Conservation (phyloP, 2,113 vertebrate species). For the Gopherus evgoodei region DNA sequence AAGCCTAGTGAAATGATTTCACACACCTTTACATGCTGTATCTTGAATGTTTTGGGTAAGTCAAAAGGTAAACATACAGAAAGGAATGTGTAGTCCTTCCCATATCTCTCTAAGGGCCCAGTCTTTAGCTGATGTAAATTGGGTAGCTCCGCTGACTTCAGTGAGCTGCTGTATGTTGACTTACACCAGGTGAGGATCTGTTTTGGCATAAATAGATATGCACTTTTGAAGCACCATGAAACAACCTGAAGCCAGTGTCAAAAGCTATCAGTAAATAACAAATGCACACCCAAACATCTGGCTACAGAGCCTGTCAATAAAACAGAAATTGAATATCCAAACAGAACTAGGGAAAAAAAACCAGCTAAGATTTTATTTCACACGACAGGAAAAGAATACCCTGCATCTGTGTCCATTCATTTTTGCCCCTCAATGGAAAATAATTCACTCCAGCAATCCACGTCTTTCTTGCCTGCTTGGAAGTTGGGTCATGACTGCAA, state of each 20-base stretch:
- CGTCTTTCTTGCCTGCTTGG: slow-evolving; percentile 37
- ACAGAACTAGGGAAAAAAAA: background rate
- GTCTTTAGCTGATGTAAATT: background rate
- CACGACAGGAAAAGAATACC: slow-evolving; percentile 57
- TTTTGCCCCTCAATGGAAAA: slow-evolving; percentile 30
- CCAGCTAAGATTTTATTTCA: background rate
- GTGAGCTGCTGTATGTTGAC: background rate
- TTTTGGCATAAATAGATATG: background rate
- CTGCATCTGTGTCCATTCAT: background rate
- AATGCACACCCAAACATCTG: rapidly evolving
- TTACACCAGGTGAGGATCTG: background rate
- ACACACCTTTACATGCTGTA: background rate
- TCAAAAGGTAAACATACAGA: background rate
- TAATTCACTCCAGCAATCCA: background rate
- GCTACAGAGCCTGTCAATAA: background rate
- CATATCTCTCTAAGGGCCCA: rapidly evolving
- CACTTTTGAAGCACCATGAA: background rate
- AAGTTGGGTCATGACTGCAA: background rate
- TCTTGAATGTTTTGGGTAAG: background rate
- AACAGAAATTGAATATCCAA: rapidly evolving
- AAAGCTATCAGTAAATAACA: background rate
- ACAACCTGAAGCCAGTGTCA: background rate
- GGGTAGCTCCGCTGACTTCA: background rate
- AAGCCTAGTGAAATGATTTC: background rate
- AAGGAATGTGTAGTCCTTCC: rapidly evolving